These are phyloP conservation scores for Hydrolagus colliei DNA, from an alignment of 2,797 vertebrate species.

Conservation along the genomic window DNA sequence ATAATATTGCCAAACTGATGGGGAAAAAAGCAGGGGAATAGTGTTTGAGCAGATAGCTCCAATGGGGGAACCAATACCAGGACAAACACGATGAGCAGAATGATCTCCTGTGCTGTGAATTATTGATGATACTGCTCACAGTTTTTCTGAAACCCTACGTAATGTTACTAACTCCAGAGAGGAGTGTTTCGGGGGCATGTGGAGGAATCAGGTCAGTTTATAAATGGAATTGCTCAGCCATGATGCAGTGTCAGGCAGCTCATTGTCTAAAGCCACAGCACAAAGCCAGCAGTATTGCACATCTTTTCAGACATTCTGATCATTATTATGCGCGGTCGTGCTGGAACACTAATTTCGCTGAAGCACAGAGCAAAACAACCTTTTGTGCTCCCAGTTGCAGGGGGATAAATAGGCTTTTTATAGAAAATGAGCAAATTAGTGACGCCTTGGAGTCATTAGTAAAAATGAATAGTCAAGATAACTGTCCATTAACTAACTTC, in stretches of 20 bases:
- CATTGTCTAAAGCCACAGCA: slow-evolving; percentile 33
- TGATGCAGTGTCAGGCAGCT: slow-evolving; percentile 15
- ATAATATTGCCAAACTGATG: too few relatives aligned
- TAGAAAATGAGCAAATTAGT: not conserved
- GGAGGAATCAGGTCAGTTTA: not conserved
- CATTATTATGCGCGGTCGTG: not conserved
- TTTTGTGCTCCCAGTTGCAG: not conserved
- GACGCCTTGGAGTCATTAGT: not conserved
- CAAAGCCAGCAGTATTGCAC: slow-evolving; percentile 35
- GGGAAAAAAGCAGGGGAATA: too few relatives aligned
- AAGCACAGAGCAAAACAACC: not conserved
- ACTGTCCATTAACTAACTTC: not conserved
- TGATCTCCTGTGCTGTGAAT: not conserved
- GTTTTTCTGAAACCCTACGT: not conserved
- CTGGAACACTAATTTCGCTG: not conserved
- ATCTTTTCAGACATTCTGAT: slow-evolving; percentile 24
- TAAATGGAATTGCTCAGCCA: not conserved
- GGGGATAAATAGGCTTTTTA: not conserved
- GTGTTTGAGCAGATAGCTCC: too few relatives aligned
- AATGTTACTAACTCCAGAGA: not conserved
- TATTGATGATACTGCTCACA: not conserved
- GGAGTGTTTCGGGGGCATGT: not conserved
- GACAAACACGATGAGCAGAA: too few relatives aligned
- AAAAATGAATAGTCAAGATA: not conserved
- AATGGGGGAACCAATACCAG: too few relatives aligned